Conservation (phyloP, 2,888 invertebrate genomes). For the Lottia gigantea region DNA sequence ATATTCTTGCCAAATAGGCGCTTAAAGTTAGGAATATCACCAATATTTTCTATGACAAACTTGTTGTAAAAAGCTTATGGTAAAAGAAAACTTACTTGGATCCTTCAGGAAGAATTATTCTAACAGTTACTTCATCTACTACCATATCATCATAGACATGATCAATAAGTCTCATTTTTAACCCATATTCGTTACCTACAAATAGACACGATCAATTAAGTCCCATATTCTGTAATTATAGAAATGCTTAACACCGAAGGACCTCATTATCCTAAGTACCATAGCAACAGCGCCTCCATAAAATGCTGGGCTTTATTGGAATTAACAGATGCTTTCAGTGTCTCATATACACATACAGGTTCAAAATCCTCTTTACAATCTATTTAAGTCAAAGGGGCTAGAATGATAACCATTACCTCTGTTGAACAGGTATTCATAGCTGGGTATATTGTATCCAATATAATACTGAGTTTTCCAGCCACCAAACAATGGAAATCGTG, state of each 20-base stretch:
- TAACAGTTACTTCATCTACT: constrained; percentile 87
- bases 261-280: neutral
- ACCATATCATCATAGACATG: constrained; percentile 97
- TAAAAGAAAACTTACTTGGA: constrained; percentile 70
- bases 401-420: constrained; percentile 71
- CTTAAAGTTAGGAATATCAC: too few species aligned
- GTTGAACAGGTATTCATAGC: constrained; percentile 92
- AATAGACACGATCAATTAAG: neutral
- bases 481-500: constrained; percentile 96
- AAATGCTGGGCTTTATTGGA: too few species aligned
- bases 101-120: constrained; percentile 94
- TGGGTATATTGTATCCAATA: constrained; percentile 96
- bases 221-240: too few species aligned
- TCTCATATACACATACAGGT: too few species aligned
- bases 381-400: too few species aligned
- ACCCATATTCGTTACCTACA: constrained; percentile 76
- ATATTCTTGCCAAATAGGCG: too few species aligned
- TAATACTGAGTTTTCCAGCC: constrained; percentile 99
- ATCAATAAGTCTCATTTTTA: constrained; percentile 95
- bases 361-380: too few species aligned
- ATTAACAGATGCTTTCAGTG: too few species aligned
- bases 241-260: neutral
- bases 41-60: too few species aligned
- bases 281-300: too few species aligned
- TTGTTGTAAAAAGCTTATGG: too few species aligned